phyloP scores from a whole-genome alignment of 2,113 vertebrate genomes.

The Callospermophilus lateralis region DNA sequence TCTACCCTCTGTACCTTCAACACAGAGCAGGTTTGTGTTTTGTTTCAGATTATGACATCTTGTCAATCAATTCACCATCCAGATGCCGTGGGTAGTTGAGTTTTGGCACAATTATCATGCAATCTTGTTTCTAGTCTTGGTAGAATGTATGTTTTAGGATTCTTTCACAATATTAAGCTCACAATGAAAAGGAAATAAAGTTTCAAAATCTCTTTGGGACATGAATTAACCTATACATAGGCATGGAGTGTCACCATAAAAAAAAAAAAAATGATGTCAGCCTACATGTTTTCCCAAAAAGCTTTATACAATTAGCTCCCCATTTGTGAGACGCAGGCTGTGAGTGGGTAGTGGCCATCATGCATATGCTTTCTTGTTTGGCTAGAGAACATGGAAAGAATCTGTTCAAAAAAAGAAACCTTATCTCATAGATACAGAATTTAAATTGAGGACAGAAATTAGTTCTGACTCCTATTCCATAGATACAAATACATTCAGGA shows the following conservation, averaged over 20 bases:
- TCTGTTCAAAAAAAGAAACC: background rate
- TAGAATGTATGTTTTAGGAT: background rate
- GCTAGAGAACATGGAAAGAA: background rate
- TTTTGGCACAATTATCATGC: background rate
- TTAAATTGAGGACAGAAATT: background rate
- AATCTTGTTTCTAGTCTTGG: background rate
- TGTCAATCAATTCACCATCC: background rate
- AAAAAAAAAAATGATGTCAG: background rate
- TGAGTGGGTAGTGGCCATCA: background rate
- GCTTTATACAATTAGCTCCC: background rate
- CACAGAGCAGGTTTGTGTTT: background rate
- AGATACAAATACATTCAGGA: background rate
- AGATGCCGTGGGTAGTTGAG: background rate
- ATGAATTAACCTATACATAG: background rate
- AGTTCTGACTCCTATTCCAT: background rate
- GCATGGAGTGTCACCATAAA: background rate
- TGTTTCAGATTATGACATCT: background rate
- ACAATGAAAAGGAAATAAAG: background rate
- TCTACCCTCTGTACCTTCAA: conserved; percentile 40
- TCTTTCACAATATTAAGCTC: conserved; percentile 1
- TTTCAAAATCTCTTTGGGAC: background rate
- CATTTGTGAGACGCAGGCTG: background rate
- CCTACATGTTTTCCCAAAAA: background rate
- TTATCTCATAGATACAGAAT: background rate
- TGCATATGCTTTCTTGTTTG: background rate